phyloP scores from a whole-genome alignment of 2,113 vertebrate genomes.

The Stigmatopora argus region DNA sequence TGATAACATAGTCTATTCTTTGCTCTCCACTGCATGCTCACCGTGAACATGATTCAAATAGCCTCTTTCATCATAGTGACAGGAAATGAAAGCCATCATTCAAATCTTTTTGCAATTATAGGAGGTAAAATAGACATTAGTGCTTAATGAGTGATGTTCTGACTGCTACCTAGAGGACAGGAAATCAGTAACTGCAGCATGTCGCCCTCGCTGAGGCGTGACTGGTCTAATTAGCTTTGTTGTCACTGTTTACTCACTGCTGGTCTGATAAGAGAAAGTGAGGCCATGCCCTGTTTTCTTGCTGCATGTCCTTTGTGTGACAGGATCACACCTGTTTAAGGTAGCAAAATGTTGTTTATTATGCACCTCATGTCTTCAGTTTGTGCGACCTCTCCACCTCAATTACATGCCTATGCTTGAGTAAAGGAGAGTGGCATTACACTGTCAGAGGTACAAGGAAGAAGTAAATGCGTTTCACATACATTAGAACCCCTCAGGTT shows the following conservation, averaged over 20 bases:
- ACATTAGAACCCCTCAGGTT: slow-evolving; percentile 6
- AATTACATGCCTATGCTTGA: slow-evolving; percentile 21
- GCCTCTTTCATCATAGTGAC: slow-evolving; percentile 22
- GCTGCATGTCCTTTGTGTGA: slow-evolving; percentile 42
- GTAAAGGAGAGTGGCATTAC: slow-evolving; percentile 20
- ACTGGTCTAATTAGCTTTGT: slow-evolving; percentile 45
- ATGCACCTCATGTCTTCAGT: slow-evolving; percentile 32
- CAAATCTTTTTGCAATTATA: slow-evolving; percentile 4
- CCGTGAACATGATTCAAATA: slow-evolving; percentile 17
- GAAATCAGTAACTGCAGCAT: slow-evolving; percentile 38
- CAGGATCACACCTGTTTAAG: slow-evolving; percentile 57
- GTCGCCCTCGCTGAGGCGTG: slow-evolving; percentile 12
- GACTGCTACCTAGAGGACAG: slow-evolving; percentile 23
- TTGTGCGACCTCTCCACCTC: slow-evolving; percentile 15
- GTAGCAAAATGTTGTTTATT: slow-evolving; percentile 32
- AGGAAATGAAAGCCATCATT: slow-evolving; percentile 42
- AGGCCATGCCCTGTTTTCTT: slow-evolving; percentile 1
- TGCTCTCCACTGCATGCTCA: slow-evolving; percentile 17
- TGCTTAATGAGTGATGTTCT: slow-evolving; percentile 37
- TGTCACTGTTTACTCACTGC: slow-evolving; percentile 32
- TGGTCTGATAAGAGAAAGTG: slow-evolving; percentile 33
- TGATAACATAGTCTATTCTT: slow-evolving; percentile 9
- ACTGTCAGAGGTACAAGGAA: slow-evolving; percentile 9
- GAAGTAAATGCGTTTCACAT: slow-evolving; percentile 7
- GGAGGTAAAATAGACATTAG: slow-evolving; percentile 27